These are phyloP conservation scores for Theristicus caerulescens DNA, from an alignment of 2,113 vertebrate species.

Conservation along the genomic window DNA sequence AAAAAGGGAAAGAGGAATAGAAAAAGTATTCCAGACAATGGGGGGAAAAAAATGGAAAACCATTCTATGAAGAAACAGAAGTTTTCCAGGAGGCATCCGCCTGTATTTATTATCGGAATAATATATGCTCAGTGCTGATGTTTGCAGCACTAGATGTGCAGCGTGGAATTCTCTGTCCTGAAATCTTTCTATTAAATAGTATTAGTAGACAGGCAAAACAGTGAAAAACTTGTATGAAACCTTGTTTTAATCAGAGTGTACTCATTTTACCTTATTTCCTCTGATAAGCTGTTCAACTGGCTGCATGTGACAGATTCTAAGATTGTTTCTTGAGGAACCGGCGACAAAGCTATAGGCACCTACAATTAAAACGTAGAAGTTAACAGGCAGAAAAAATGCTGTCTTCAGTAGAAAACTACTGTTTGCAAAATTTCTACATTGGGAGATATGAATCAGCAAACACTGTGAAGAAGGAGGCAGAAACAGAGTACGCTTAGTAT, in stretches of 20 bases:
- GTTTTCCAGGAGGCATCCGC: neutral
- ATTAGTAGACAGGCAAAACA: neutral
- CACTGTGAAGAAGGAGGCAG: neutral
- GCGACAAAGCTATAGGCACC: slow-evolving; percentile 56
- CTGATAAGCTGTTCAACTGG: slow-evolving; percentile 37
- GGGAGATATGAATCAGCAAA: neutral
- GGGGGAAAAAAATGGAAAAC: neutral
- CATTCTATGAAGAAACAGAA: neutral
- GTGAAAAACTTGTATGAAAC: neutral
- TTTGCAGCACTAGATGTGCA: neutral
- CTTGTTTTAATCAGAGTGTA: neutral
- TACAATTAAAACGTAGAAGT: slow-evolving; percentile 16
- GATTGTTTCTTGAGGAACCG: slow-evolving; percentile 66
- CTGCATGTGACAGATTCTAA: slow-evolving; percentile 60
- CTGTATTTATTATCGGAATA: neutral
- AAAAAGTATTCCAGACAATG: neutral
- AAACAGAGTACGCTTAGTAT: neutral
- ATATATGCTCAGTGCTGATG: neutral
- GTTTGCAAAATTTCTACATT: neutral
- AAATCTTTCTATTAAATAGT: neutral
- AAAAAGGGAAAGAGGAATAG: neutral
- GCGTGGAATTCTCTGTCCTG: neutral
- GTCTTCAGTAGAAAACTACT: neutral
- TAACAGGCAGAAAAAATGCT: neutral
- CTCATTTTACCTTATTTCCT: slow-evolving; percentile 66